A percentile compares a stretch with the other conserved stretches of the same genome.
These are phyloP conservation scores for Conops quadrifasciatus DNA, from an alignment of 2,888 invertebrate genomes.

Conservation along the genomic window DNA sequence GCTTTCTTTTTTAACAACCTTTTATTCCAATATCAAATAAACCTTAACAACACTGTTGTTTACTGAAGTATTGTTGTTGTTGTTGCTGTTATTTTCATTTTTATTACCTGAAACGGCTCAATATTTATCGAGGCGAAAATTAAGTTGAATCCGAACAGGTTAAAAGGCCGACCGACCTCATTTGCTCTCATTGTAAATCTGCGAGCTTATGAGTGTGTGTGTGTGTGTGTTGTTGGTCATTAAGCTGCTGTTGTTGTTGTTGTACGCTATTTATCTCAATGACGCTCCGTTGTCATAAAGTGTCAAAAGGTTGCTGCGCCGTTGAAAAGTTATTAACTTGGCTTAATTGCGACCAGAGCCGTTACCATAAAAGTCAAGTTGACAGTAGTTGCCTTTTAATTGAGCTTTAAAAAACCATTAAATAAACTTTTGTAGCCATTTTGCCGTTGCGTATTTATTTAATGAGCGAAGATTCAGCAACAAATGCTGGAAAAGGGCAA, in stretches of 20 bases:
- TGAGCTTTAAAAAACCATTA: constrained; percentile 23
- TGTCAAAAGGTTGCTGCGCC: not conserved
- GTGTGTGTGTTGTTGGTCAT: constrained; percentile 14
- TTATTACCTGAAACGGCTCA: constrained; percentile 1
- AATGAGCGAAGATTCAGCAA: not conserved
- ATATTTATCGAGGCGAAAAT: constrained; percentile 25
- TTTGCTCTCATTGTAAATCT: not conserved
- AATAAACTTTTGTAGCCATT: not conserved
- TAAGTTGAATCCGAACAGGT: not conserved
- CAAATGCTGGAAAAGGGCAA: no score
- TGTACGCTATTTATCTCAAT: not conserved
- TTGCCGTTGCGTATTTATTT: not conserved
- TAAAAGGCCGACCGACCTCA: not conserved
- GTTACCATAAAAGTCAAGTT: constrained; percentile 23
- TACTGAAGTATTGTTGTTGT: not conserved
- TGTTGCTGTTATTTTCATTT: not conserved
- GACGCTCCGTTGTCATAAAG: constrained; percentile 5
- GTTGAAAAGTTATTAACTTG: constrained; percentile 24
- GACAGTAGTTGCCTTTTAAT: constrained; percentile 29
- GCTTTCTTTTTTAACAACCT: no score
- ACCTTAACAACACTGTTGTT: not conserved
- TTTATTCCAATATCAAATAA: not conserved
- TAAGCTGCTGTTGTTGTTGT: no score
- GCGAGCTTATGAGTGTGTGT: not conserved
- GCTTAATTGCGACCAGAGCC: constrained; percentile 18